phyloP scores from a whole-genome alignment of 2,113 vertebrate species.

The Apodemus speciosus region DNA sequence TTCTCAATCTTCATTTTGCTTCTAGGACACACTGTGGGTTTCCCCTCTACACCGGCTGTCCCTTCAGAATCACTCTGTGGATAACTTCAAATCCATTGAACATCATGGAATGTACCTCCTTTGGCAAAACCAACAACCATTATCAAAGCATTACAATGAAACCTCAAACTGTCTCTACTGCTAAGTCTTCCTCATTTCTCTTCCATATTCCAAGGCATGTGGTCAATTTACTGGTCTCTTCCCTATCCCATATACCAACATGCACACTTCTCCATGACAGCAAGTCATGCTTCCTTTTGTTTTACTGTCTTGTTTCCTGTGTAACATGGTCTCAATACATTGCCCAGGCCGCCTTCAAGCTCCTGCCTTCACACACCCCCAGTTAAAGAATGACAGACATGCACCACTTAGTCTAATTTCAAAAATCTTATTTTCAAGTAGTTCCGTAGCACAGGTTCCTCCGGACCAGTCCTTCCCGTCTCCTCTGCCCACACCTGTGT shows the following conservation, averaged over 20 bases:
- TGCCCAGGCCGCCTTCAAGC: not conserved
- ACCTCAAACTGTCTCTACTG: not conserved
- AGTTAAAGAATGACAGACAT: not conserved
- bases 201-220: not conserved
- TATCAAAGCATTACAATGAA: slow-evolving; percentile 12
- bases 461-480: too few species aligned
- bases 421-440: not conserved
- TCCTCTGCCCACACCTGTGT: not conserved
- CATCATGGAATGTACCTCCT: not conserved
- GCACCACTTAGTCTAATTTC: not conserved
- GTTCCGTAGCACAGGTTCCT: not conserved
- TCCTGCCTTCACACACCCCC: not conserved
- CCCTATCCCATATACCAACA: not conserved
- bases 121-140: not conserved
- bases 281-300: not conserved
- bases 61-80: not conserved
- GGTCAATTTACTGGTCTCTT: not conserved
- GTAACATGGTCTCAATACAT: not conserved
- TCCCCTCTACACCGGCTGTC: not conserved
- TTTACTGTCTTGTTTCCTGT: not conserved
- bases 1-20: slow-evolving; percentile 20
- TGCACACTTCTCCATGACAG: not conserved
- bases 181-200: not conserved
- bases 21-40: not conserved
- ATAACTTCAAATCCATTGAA: slow-evolving; percentile 19